These are phyloP conservation scores for Oxyruncus cristatus DNA, from an alignment of 2,113 vertebrate species.

Conservation along the genomic window DNA sequence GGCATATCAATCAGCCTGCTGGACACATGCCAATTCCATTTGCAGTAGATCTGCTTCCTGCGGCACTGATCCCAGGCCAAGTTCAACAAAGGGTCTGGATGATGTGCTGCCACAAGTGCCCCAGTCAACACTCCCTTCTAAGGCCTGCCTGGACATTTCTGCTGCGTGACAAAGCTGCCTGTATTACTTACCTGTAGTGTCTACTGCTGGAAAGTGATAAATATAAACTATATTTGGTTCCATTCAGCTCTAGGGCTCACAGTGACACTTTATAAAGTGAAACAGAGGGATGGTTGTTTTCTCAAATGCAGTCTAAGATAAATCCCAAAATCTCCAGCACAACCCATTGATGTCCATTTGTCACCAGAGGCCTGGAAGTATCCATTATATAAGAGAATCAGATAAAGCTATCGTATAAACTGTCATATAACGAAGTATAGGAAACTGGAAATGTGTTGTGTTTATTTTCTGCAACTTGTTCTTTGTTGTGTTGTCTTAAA, in stretches of 20 bases:
- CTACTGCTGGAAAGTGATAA: background rate
- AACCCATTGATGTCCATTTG: background rate
- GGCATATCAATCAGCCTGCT: background rate
- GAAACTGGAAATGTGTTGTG: background rate
- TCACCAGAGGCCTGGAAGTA: background rate
- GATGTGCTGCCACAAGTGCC: background rate
- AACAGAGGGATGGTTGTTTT: background rate
- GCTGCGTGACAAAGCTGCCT: background rate
- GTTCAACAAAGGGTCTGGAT: background rate
- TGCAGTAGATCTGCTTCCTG: background rate
- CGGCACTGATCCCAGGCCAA: background rate
- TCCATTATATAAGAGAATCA: background rate
- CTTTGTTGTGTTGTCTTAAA: background rate
- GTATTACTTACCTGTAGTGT: background rate
- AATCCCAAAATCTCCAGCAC: background rate
- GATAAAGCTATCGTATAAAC: background rate
- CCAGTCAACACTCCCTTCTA: background rate
- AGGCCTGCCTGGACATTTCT: background rate
- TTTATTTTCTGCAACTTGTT: background rate
- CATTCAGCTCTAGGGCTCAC: background rate
- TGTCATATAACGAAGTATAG: background rate
- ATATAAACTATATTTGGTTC: background rate
- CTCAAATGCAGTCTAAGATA: background rate
- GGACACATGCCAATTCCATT: background rate
- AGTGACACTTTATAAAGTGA: background rate